phyloP scores from a whole-genome alignment of 2,797 vertebrate species.

The Hyperoplus immaculatus region DNA sequence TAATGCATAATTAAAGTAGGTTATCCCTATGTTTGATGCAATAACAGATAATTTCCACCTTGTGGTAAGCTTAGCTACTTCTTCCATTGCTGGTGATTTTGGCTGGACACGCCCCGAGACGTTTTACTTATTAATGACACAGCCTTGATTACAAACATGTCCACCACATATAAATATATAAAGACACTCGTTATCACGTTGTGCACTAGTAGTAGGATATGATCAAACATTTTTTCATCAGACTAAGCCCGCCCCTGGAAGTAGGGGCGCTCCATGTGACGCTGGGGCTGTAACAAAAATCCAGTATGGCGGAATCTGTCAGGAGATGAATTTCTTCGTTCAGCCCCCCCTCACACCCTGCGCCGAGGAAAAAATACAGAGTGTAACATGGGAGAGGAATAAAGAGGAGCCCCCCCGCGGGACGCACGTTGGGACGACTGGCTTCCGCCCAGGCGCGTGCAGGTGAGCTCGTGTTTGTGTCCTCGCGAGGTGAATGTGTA shows the following conservation, averaged over 20 bases:
- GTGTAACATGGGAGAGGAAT: constrained; percentile 70
- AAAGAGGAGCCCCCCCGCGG: constrained; percentile 23
- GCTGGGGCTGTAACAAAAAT: constrained; percentile 83
- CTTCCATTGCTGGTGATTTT: not conserved
- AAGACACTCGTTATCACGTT: not conserved
- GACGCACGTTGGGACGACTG: constrained; percentile 64
- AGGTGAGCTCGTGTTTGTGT: constrained; percentile 73
- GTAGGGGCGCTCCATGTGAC: constrained; percentile 86
- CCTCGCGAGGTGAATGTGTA: constrained; percentile 30
- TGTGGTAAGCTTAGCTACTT: not conserved
- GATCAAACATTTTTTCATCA: constrained; percentile 44
- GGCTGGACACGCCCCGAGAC: constrained; percentile 49
- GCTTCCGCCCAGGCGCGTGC: constrained; percentile 54
- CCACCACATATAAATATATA: not conserved
- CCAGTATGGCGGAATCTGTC: constrained; percentile 91
- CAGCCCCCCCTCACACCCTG: constrained; percentile 11
- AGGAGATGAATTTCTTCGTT: constrained; percentile 80
- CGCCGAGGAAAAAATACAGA: constrained; percentile 38
- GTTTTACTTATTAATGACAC: constrained; percentile 30
- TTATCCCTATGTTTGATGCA: not conserved
- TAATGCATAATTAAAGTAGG: too few species aligned
- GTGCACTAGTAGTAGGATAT: constrained; percentile 13
- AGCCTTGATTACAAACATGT: constrained; percentile 18
- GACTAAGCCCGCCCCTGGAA: constrained; percentile 76
- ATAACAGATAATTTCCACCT: not conserved